Evolutionary conservation across 2,888 invertebrate species (phyloP).

Genomic region (Pomacea canaliculata): DNA sequence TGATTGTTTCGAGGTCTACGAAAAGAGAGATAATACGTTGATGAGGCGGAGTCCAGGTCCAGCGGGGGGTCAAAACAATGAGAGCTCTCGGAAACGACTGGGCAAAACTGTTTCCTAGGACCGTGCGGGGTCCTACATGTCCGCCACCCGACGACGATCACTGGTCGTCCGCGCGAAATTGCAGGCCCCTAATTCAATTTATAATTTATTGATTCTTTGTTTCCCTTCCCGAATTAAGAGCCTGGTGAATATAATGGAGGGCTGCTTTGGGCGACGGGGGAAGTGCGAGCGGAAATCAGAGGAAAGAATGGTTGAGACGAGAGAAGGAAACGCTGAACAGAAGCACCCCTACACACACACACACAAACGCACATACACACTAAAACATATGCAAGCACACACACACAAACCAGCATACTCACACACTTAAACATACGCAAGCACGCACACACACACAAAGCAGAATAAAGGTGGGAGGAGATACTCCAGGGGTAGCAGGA

Average conservation of each 20-base stretch:
- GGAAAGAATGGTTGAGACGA: no score
- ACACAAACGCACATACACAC: no score
- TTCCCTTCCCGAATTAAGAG: slow-evolving; percentile 6
- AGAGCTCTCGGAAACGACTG: background rate
- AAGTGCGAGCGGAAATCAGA: no score
- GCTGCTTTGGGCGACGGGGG: no score
- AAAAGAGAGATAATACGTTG: background rate
- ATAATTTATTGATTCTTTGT: slow-evolving; percentile 14
- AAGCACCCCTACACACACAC: no score
- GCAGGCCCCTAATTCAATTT: slow-evolving; percentile 7
- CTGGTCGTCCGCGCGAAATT: background rate
- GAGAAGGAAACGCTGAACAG: no score
- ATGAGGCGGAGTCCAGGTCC: background rate
- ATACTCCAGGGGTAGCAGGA: no score
- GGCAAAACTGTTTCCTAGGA: background rate
- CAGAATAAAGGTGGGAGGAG: no score
- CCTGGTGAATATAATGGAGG: slow-evolving; percentile 4
- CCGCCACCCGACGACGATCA: background rate
- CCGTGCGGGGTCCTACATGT: background rate
- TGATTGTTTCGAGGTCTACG: slow-evolving; percentile 5
- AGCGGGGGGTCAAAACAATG: background rate
- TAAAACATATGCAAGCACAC: no score
- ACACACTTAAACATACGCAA: no score
- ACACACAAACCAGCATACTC: no score
- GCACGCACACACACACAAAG: no score